Percentiles rank a stretch among this genome's conserved stretches.
These are phyloP conservation scores for Psittacula cyanocephala DNA, from an alignment of 2,113 vertebrate species.

Conservation along the genomic window DNA sequence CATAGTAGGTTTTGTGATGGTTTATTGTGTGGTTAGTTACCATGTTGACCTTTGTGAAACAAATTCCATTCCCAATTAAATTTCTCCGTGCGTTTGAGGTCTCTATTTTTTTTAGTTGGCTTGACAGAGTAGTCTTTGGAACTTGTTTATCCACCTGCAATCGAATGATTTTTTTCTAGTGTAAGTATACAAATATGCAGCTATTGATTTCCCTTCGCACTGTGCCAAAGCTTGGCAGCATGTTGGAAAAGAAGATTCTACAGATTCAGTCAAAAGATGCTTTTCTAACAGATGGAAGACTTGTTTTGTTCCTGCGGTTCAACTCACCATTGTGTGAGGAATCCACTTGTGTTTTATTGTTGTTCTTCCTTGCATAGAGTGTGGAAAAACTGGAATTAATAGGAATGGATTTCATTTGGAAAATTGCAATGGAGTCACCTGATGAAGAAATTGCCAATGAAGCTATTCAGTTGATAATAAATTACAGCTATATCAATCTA, in stretches of 20 bases:
- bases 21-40: conserved; percentile 2
- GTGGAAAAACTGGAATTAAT: conserved; percentile 96
- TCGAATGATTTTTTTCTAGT: neutral
- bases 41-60: neutral
- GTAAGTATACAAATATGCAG: neutral
- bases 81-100: neutral
- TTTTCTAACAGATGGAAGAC: neutral
- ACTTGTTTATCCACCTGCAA: neutral
- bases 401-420: conserved; percentile 99
- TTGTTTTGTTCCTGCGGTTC: neutral
- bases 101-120: neutral
- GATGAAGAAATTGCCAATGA: conserved; percentile 99
- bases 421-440: conserved; percentile 98
- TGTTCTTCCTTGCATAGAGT: conserved; percentile 76
- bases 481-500: conserved; percentile 97
- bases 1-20: neutral
- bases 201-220: neutral
- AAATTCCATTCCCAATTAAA: neutral
- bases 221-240: neutral
- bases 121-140: neutral
- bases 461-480: conserved; percentile 97
- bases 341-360: neutral
- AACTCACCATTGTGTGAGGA: neutral
- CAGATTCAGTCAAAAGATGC: neutral
- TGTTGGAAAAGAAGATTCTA: neutral